phyloP scores from a whole-genome alignment of 2,888 invertebrate species.

The Cephonodes hylas region DNA sequence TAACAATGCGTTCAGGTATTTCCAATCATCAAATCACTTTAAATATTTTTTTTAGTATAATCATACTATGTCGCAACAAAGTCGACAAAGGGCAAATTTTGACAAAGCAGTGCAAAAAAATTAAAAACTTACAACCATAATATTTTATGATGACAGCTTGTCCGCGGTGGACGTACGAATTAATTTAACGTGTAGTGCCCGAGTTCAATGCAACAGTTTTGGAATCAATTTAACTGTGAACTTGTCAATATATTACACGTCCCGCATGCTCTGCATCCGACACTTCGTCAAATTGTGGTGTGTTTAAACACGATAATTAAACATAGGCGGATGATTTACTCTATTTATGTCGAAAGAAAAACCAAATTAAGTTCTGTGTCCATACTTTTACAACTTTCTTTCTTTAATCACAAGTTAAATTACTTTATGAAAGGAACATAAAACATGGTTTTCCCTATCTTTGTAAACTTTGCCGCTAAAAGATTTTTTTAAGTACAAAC shows the following conservation, averaged over 20 bases:
- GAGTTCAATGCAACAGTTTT: neutral
- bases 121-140: neutral
- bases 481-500: no score
- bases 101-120: neutral
- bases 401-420: neutral
- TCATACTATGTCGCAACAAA: neutral
- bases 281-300: neutral
- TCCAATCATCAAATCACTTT: neutral
- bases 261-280: no score
- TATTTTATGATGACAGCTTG: neutral
- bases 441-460: neutral
- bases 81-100: neutral
- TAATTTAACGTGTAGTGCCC: neutral
- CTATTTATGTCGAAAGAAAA: neutral
- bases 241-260: neutral
- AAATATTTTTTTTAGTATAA: neutral
- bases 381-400: neutral
- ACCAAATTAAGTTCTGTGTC: neutral
- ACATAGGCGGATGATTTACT: neutral
- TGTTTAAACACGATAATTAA: neutral
- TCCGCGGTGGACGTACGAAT: neutral
- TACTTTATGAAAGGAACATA: neutral
- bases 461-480: neutral
- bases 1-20: neutral
- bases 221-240: neutral